phyloP scores from a whole-genome alignment of 2,113 vertebrate genomes.

The Platycercus adscitus region DNA sequence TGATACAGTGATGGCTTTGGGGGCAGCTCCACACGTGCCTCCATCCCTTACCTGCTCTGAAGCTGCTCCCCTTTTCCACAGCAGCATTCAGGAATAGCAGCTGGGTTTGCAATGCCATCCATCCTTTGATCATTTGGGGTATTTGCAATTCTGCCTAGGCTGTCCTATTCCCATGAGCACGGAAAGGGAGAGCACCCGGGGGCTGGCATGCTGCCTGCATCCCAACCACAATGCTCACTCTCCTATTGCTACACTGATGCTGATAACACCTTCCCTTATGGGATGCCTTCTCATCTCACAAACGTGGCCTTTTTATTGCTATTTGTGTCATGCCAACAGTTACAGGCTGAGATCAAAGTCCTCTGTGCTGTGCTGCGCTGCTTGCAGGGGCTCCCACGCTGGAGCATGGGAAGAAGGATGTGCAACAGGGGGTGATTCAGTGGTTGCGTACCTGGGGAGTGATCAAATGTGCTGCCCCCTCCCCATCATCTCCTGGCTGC shows the following conservation, averaged over 20 bases:
- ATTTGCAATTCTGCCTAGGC: neutral
- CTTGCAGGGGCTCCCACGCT: neutral
- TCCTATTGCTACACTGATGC: fast-evolving
- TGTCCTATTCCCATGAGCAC: neutral
- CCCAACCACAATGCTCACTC: neutral
- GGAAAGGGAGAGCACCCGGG: fast-evolving
- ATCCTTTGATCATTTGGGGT: fast-evolving
- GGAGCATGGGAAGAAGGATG: neutral
- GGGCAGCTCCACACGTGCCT: neutral
- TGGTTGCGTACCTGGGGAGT: neutral
- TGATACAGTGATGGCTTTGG: neutral
- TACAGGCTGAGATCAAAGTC: neutral
- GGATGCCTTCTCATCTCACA: neutral
- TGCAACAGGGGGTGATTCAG: fast-evolving
- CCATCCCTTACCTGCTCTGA: neutral
- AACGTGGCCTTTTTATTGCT: neutral
- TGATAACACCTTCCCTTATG: neutral
- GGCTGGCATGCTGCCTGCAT: neutral
- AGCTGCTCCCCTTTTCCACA: neutral
- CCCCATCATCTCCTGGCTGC: neutral
- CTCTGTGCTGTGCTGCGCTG: fast-evolving
- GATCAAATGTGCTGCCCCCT: fast-evolving
- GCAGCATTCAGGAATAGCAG: neutral
- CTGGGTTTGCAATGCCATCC: neutral
- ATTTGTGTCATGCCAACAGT: neutral